These are phyloP conservation scores for Vannuccia rotundouncinata DNA, from an alignment of 2,888 invertebrate species.

Conservation along the genomic window DNA sequence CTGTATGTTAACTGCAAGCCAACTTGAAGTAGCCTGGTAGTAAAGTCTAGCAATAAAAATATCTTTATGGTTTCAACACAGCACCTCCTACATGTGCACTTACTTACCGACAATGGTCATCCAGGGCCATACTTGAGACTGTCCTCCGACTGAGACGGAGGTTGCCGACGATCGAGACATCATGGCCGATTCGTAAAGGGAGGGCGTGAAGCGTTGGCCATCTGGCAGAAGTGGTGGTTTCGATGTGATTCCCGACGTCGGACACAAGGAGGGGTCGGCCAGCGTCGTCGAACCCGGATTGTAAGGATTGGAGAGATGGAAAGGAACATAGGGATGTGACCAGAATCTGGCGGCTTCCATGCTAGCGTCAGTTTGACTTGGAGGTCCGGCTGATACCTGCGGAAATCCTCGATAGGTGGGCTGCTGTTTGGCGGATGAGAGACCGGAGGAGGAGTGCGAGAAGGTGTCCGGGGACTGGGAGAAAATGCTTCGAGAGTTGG, in stretches of 20 bases:
- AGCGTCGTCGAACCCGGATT: neutral
- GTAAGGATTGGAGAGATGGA: neutral
- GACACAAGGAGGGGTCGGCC: neutral
- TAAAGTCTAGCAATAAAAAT: neutral
- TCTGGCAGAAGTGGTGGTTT: neutral
- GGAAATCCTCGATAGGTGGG: neutral
- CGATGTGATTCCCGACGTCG: neutral
- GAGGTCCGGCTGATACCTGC: neutral
- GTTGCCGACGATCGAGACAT: neutral
- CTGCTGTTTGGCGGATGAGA: neutral
- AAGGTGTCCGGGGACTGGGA: neutral
- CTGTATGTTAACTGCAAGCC: neutral
- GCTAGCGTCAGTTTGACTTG: neutral
- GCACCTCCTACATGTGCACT: neutral
- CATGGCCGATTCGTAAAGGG: neutral
- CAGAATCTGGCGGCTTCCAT: neutral
- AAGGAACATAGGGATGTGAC: neutral
- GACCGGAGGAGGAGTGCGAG: neutral
- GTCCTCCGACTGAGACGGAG: neutral
- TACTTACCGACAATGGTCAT: constrained; percentile 33
- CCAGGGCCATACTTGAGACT: constrained; percentile 30
- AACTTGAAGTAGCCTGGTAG: neutral
- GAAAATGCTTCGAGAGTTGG: neutral
- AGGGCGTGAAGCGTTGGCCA: neutral
- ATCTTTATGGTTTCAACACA: too few species aligned